Evolutionary conservation across 2,888 invertebrate genomes (phyloP), one percentile per base, ranked within the genome.

Genomic region (Agelastica alni): DNA sequence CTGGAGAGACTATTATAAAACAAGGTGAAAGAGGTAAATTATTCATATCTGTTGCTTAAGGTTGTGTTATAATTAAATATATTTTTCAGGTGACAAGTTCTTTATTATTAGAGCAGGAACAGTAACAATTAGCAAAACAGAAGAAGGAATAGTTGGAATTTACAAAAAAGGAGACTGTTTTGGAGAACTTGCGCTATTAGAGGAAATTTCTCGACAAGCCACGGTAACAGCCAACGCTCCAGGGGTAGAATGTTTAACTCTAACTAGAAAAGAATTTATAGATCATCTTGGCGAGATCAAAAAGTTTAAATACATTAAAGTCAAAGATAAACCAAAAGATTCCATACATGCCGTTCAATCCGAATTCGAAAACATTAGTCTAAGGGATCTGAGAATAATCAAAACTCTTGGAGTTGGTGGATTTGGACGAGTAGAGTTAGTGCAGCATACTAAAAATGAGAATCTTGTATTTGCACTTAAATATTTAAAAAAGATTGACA

Each of bases 321-420:
- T 65, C 6, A 56, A 43, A 28, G 34, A 55, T 6, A 51, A 49
- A 30, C 58, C 62, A n/a, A 51, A 56, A 7, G 52, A 59, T n/a
- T 56, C 59, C 12, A 59, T 56, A 4, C 55, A 56, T 13, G 44
- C 51, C n/a, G 46, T 45, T 1, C 42, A 52, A 4, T 54, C 56
- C 3, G 87, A 87, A 69, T 86, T 85, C 71, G 82, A 83, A 17
- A 82, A 84, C 57, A 81, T 96, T 18, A 81, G 86, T 51, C 77
- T 96, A 39, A 82, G 84, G 17, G 91, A 96, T 68, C 79, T 97
- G 62, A 89, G 89, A 67, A 85, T 88, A 55, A 80, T 93, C 12
- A 89, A 89, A 14, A 95, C 94, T 0, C 80, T 96, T 62, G 96
- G 96, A 1, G 89, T 95, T 9, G 96, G 96, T 3, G 96, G 95